Conservation (phyloP, 2,888 invertebrate genomes). For the Thumatha senex region DNA sequence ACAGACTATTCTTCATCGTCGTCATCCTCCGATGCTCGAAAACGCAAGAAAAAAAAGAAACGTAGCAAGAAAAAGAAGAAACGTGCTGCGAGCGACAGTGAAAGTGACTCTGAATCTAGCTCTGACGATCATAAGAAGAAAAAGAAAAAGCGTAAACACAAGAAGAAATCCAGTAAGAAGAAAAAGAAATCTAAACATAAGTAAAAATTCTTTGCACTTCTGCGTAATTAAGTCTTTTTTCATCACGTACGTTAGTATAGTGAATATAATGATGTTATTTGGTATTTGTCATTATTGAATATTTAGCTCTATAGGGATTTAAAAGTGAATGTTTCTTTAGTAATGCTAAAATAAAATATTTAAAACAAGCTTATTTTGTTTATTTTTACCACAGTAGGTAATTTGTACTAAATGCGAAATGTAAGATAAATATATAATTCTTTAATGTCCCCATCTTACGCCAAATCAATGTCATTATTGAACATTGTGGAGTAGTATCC, state of each 20-base stretch:
- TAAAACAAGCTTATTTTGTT: too few species aligned
- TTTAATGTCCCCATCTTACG: too few species aligned
- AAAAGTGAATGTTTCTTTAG: slow-evolving; percentile 13
- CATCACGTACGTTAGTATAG: slow-evolving; percentile 17
- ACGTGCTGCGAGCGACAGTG: slow-evolving; percentile 85
- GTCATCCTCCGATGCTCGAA: slow-evolving; percentile 79
- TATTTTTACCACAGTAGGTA: too few species aligned
- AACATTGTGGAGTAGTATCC: too few species aligned
- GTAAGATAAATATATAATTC: too few species aligned
- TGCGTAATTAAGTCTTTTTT: slow-evolving; percentile 21
- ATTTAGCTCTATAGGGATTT: slow-evolving; percentile 15
- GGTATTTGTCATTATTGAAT: slow-evolving; percentile 20
- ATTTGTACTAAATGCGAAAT: too few species aligned
- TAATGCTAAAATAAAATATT: slow-evolving; percentile 11
- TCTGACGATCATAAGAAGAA: slow-evolving; percentile 87
- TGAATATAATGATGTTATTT: slow-evolving; percentile 10
- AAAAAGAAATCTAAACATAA: slow-evolving; percentile 87
- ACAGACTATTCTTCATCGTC: slow-evolving; percentile 79
- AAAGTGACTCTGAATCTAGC: slow-evolving; percentile 86
- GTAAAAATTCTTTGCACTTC: slow-evolving; percentile 39
- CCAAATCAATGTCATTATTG: too few species aligned
- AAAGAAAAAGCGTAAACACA: slow-evolving; percentile 87
- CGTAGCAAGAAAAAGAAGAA: slow-evolving; percentile 84
- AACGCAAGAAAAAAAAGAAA: slow-evolving; percentile 86
- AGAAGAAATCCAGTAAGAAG: slow-evolving; percentile 87